These are phyloP conservation scores for Charanyca ferruginea DNA, from an alignment of 2,888 invertebrate genomes.

Conservation along the genomic window DNA sequence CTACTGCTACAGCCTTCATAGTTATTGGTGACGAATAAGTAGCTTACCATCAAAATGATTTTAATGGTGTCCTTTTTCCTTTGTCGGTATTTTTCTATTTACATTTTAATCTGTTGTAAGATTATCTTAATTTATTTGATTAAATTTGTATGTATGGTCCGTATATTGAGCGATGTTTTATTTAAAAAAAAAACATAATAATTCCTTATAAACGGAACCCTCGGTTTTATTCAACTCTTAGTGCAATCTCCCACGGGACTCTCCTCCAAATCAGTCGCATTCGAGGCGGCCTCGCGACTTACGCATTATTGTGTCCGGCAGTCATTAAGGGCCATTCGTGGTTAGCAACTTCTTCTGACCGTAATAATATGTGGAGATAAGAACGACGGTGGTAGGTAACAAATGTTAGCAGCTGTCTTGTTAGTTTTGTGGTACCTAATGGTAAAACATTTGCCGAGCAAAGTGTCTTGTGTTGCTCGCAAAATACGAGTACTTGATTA, in stretches of 20 bases:
- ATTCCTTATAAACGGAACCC: constrained; percentile 52
- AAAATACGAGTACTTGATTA: constrained; percentile 22
- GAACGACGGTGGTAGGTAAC: constrained; percentile 51
- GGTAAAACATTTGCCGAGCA: constrained; percentile 13
- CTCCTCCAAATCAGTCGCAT: constrained; percentile 78
- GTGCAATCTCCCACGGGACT: constrained; percentile 73
- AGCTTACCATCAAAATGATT: background rate
- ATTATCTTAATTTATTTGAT: too few species aligned
- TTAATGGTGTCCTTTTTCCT: background rate
- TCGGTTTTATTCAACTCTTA: constrained; percentile 55
- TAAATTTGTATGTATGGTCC: too few species aligned
- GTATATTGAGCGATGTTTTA: background rate
- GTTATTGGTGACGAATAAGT: constrained; percentile 1
- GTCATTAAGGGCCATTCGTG: constrained; percentile 86
- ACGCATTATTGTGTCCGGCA: constrained; percentile 78
- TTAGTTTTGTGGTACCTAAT: constrained; percentile 42
- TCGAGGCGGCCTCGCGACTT: constrained; percentile 68
- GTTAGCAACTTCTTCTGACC: constrained; percentile 76
- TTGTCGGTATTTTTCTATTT: too few species aligned
- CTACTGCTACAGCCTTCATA: constrained; percentile 12
- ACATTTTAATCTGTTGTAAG: too few species aligned
- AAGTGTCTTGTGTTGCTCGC: constrained; percentile 3
- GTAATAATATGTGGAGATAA: constrained; percentile 72
- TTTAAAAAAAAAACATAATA: constrained; percentile 40
- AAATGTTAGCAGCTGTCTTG: constrained; percentile 59